phyloP scores from a whole-genome alignment of 2,113 vertebrate genomes.

The Vanacampus margaritifer region DNA sequence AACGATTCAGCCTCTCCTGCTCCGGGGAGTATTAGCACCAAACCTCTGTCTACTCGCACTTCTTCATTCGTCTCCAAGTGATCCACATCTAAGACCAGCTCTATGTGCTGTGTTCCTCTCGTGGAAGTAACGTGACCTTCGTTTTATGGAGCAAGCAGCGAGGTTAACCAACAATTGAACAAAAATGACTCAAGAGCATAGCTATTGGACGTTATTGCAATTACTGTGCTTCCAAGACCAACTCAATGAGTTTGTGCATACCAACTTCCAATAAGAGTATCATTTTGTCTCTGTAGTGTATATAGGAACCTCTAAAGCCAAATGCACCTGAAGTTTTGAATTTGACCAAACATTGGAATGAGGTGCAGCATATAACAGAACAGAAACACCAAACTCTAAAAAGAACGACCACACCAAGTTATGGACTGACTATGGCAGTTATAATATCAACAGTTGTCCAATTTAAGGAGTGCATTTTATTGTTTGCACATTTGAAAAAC shows the following conservation, averaged over 20 bases:
- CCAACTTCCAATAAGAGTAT: background rate
- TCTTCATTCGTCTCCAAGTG: constrained; percentile 72
- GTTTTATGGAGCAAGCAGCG: constrained; percentile 25
- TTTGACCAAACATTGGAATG: background rate
- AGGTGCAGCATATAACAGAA: too few relatives aligned
- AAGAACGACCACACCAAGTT: too few relatives aligned
- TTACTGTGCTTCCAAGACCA: background rate
- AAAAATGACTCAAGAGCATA: constrained; percentile 29
- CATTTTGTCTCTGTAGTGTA: background rate
- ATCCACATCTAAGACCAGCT: constrained; percentile 78
- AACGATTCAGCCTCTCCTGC: constrained; percentile 88
- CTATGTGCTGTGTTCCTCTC: constrained; percentile 55
- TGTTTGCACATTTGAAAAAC: too few relatives aligned
- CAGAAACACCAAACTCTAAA: too few relatives aligned
- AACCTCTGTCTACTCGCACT: constrained; percentile 77
- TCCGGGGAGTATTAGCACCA: constrained; percentile 78
- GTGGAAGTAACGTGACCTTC: constrained; percentile 29
- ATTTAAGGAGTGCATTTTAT: too few relatives aligned
- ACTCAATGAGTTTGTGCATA: background rate
- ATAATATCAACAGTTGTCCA: too few relatives aligned
- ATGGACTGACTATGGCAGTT: too few relatives aligned
- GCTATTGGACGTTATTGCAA: constrained; percentile 3
- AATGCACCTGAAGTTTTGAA: background rate
- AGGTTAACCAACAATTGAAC: constrained; percentile 40
- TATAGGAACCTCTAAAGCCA: background rate